Base-by-base conservation (phyloP, 2,113 vertebrate species). In the Acinonyx jubatus region DNA sequence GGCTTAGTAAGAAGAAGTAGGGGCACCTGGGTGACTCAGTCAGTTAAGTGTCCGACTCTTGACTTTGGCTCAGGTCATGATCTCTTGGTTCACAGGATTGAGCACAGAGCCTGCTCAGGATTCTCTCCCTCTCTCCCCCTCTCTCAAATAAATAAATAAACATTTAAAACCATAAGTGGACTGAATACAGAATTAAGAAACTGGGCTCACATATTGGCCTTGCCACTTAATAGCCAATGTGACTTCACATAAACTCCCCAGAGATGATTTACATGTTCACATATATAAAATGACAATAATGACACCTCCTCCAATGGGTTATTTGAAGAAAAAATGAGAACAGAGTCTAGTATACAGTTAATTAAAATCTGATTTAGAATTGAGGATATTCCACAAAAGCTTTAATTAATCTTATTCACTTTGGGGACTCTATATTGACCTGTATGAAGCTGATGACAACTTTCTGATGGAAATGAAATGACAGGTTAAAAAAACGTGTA, bases 321-420 rank as follows among this genome's bases (percentile, higher is more conserved):
- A 80, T 92, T 96, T 89, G 29, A 89, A 92, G 86, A n/a, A 31
- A 87, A 92, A 80, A 80, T 89, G 48, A 87, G 13, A 85, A 45
- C 45, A 94, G 57, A 96, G n/a, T 8, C 33, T 94, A 52, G 13
- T 65, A 33, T 27, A 74, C 4, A 91, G 19, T 91, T 94, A 96
- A 87, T 91, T 83, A 93, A 93, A 97, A 82, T 74, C 11, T 90
- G 38, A 96, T 45, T 93, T 76, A 87, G 25, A 91, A 86, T 29
- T 82, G 7, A 89, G 14, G 7, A 13, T 73, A 65, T 68, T 74
- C 11, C 25, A 50, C 63, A 55, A 83, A 89, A 91, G 36, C n/a
- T 68, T 52, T 95, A 84, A 96, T 61, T 95, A 82, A 80, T 15
- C 21, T 83, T 89, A 89, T 45, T 91, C 57, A 94, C 25, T 74